Conservation (phyloP, 2,888 invertebrate genomes). For the Fragum whitleyi region DNA sequence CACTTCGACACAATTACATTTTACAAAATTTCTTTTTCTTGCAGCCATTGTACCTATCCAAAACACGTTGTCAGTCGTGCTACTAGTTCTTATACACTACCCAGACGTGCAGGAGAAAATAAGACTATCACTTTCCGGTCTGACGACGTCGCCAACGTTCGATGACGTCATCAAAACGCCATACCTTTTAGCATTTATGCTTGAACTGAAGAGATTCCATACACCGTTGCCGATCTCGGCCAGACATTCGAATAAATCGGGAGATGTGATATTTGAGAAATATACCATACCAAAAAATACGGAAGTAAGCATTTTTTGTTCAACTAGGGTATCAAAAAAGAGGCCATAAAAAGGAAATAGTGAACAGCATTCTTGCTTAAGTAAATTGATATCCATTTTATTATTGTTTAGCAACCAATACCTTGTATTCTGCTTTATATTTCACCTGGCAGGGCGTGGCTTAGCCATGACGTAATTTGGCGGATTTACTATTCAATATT, state of each 20-base stretch:
- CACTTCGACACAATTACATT: too few species aligned
- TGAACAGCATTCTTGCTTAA: background rate
- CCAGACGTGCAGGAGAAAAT: constrained; percentile 73
- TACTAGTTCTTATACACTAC: constrained; percentile 70
- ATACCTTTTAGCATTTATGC: constrained; percentile 72
- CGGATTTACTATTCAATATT: too few species aligned
- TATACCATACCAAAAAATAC: constrained; percentile 68
- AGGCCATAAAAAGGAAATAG: too few species aligned
- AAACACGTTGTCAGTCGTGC: constrained; percentile 65
- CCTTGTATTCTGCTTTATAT: too few species aligned
- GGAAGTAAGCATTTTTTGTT: constrained; percentile 67
- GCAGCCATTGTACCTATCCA: constrained; percentile 69
- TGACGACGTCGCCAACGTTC: constrained; percentile 62
- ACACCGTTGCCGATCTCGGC: constrained; percentile 76
- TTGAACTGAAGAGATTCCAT: constrained; percentile 73
- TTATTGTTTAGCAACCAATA: background rate
- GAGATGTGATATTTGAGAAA: constrained; percentile 64
- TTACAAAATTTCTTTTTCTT: constrained; percentile 31
- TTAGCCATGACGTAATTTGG: too few species aligned
- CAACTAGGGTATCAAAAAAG: background rate
- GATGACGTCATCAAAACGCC: constrained; percentile 66
- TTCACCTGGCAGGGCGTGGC: too few species aligned
- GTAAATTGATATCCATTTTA: background rate
- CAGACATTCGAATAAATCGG: constrained; percentile 72
- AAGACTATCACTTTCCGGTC: constrained; percentile 68